phyloP scores from a whole-genome alignment of 2,888 invertebrate species.

The Acronicta psi region DNA sequence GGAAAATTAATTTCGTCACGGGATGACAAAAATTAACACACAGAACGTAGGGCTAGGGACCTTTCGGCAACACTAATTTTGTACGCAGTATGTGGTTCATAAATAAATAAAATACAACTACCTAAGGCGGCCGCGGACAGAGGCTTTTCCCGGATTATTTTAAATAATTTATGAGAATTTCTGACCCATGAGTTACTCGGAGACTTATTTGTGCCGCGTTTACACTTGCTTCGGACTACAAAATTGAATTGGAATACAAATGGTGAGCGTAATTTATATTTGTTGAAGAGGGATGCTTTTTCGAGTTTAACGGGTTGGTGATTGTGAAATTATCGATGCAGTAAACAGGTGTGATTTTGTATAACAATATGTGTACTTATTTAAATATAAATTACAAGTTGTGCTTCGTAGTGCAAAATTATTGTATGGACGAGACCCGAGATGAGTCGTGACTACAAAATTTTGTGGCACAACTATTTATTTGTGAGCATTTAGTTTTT shows the following conservation, averaged over 20 bases:
- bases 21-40: conserved; percentile 38
- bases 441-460: no score
- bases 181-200: conserved; percentile 75
- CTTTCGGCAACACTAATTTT: conserved; percentile 68
- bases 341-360: no score
- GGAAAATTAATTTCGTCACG: conserved; percentile 45
- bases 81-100: conserved; percentile 76
- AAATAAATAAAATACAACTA: conserved; percentile 62
- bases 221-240: conserved; percentile 33
- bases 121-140: conserved; percentile 72
- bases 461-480: no score
- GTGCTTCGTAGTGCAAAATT: no score
- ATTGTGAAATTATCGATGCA: conserved; percentile 22
- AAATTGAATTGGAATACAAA: conserved; percentile 43
- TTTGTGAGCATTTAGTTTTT: no score
- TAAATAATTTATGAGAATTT: conserved; percentile 88
- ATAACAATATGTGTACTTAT: no score
- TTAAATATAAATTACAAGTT: no score
- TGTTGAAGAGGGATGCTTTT: conserved; percentile 33
- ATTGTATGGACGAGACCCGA: no score
- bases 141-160: conserved; percentile 84
- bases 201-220: conserved; percentile 41
- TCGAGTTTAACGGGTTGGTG: conserved; percentile 32
- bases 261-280: conserved; percentile 51
- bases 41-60: conserved; percentile 25